Conservation (phyloP, 2,797 vertebrate species). For the Triplophysa yarkandensis region DNA sequence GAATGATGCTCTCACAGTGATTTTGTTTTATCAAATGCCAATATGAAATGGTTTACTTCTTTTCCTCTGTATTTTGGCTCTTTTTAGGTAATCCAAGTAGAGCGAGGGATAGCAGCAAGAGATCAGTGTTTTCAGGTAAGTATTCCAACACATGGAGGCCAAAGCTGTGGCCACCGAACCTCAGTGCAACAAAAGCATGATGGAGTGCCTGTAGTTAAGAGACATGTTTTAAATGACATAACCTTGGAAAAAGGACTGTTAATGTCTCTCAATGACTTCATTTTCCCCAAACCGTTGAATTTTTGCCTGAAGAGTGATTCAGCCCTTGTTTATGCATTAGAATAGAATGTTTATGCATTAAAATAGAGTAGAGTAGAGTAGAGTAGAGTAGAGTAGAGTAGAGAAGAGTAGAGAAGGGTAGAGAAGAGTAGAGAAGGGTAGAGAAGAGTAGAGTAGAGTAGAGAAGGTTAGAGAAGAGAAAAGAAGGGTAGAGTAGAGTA, state of each 20-base stretch:
- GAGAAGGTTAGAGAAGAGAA: too few species aligned
- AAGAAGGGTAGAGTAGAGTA: too few species aligned
- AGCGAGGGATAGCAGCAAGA: constrained; percentile 73
- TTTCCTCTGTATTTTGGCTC: constrained; percentile 28
- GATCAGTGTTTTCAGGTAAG: constrained; percentile 83
- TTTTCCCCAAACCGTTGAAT: constrained; percentile 24
- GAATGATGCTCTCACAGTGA: neutral
- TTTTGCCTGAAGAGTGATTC: constrained; percentile 9
- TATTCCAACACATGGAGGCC: neutral
- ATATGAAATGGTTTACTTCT: constrained; percentile 1
- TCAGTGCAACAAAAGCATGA: neutral
- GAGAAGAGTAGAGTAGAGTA: neutral
- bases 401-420: neutral
- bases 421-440: neutral
- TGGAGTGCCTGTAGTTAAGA: neutral
- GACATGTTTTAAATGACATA: neutral
- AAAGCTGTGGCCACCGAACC: neutral
- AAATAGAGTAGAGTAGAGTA: neutral
- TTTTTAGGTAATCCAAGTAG: constrained; percentile 68
- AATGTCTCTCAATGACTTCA: constrained; percentile 38
- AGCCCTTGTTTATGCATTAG: neutral
- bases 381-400: neutral
- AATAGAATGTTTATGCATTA: too few species aligned
- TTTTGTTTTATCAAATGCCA: constrained; percentile 14
- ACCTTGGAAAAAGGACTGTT: neutral